A percentile compares a stretch with the other conserved stretches of the same genome.
Evolutionary conservation across 1,140 invertebrate genomes (phyloP).

Genomic region (Acyrthosiphon pisum): DNA sequence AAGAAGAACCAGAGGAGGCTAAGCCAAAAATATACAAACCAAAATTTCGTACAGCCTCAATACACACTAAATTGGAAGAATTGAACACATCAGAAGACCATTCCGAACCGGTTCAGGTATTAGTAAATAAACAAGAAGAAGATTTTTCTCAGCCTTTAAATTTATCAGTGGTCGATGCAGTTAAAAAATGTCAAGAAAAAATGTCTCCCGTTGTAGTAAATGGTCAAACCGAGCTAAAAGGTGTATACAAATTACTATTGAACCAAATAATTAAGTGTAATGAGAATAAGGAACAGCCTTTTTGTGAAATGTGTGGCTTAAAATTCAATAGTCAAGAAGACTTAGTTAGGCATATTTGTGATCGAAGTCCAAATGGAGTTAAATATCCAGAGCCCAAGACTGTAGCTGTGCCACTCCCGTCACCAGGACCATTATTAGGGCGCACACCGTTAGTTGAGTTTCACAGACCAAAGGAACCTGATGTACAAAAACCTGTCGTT

Average conservation of each 20-base stretch:
- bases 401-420: slow-evolving; percentile 65
- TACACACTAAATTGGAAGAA: slow-evolving; percentile 63
- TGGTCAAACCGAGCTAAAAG: slow-evolving; percentile 42
- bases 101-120: not conserved
- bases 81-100: not conserved
- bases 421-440: slow-evolving; percentile 72
- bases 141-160: slow-evolving; percentile 70
- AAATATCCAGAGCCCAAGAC: slow-evolving; percentile 72
- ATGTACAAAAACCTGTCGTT: not conserved
- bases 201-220: slow-evolving; percentile 13
- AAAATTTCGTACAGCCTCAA: slow-evolving; percentile 75
- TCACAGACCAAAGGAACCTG: slow-evolving; percentile 52
- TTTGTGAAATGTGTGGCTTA: slow-evolving; percentile 46
- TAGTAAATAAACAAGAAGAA: slow-evolving; percentile 23
- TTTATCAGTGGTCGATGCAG: slow-evolving; percentile 65
- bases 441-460: slow-evolving; percentile 79
- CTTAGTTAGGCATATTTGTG: slow-evolving; percentile 39
- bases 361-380: not conserved
- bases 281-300: slow-evolving; percentile 7
- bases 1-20: slow-evolving; percentile 65
- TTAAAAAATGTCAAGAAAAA: slow-evolving; percentile 22
- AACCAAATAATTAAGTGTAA: slow-evolving; percentile 49
- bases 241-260: slow-evolving; percentile 37
- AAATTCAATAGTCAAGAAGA: slow-evolving; percentile 42
- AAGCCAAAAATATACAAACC: slow-evolving; percentile 76